Percentiles rank a stretch among this genome's conserved stretches.
Conservation (phyloP, 2,888 invertebrate genomes). For the Actias luna region DNA sequence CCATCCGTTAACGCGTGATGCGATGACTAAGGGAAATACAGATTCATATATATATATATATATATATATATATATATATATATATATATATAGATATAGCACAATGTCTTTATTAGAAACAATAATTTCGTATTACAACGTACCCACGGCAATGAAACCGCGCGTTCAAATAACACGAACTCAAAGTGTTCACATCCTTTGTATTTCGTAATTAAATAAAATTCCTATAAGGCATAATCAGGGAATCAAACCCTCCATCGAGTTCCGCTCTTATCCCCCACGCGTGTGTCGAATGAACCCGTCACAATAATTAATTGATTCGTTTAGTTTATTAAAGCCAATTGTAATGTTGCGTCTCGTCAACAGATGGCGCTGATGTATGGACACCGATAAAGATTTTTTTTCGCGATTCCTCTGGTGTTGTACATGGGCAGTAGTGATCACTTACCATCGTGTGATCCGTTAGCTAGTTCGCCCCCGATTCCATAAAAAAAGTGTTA, state of each 20-base stretch:
- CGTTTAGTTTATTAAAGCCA: background rate
- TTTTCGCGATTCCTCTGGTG: too few relatives aligned
- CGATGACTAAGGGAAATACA: too few relatives aligned
- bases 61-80: too few relatives aligned
- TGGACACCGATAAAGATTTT: too few relatives aligned
- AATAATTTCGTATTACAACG: background rate
- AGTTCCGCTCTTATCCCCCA: background rate
- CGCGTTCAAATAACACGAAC: background rate
- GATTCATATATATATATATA: too few relatives aligned
- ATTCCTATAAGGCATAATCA: background rate
- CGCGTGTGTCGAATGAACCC: background rate
- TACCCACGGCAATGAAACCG: background rate
- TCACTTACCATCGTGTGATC: too few relatives aligned
- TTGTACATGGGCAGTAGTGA: too few relatives aligned
- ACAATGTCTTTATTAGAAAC: background rate
- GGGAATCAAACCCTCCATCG: background rate
- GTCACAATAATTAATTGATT: background rate
- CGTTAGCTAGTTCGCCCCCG: too few relatives aligned
- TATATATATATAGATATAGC: too few relatives aligned
- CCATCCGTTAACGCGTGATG: too few relatives aligned
- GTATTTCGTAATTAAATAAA: conserved; percentile 5
- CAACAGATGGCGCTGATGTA: background rate
- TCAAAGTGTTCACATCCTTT: background rate
- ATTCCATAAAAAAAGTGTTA: too few relatives aligned
- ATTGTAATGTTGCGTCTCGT: background rate